Evolutionary conservation across 2,888 invertebrate species (phyloP), one percentile per base, ranked within the genome.

Genomic region (Ceriagrion tenellum): DNA sequence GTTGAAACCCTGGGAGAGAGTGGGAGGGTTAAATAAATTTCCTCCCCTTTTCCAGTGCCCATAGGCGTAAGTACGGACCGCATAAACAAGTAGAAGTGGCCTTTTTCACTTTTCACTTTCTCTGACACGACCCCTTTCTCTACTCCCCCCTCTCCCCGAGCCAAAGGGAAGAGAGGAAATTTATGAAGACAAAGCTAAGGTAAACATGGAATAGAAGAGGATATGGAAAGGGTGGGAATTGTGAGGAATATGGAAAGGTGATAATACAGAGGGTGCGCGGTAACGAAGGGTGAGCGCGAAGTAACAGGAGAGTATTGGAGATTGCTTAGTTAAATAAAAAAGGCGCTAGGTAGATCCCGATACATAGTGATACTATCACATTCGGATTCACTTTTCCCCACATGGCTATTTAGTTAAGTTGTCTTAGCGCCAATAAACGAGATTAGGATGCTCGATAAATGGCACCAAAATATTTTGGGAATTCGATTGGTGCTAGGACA

Each of bases 21-120:
- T n/a, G 35, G 13, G 35, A 6, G 35, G 81, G 81, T 69, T 69
- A 26, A 69, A 69, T 6, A 35, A 35, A 81, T 35, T 13, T 10
- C 12, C 18, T 16, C 18, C 35, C 81, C 81, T 35, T 35, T 35
- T 35, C 35, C 81, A 35, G 81, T 13, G 13, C 81, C 35, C 26
- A 16, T 16, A 18, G 35, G 81, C 81, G 81, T 81, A 81, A 35
- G 35, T 35, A 81, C 35, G 81, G 81, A 81, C 30, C 81, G 81
- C 81, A 81, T 81, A 81, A 81, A 81, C 81, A 35, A 81, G 81
- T 81, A 81, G 81, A 81, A 35, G 81, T 81, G 35, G 30, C 35
- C 81, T 81, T 16, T 81, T 81, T 81, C 81, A 74, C 74, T 74
- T 63, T 56, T 16, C 56, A 20, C 59, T 20, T 69, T n/a, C 69